Evolutionary conservation across 2,888 invertebrate species (phyloP).

Genomic region (Serripes groenlandicus): DNA sequence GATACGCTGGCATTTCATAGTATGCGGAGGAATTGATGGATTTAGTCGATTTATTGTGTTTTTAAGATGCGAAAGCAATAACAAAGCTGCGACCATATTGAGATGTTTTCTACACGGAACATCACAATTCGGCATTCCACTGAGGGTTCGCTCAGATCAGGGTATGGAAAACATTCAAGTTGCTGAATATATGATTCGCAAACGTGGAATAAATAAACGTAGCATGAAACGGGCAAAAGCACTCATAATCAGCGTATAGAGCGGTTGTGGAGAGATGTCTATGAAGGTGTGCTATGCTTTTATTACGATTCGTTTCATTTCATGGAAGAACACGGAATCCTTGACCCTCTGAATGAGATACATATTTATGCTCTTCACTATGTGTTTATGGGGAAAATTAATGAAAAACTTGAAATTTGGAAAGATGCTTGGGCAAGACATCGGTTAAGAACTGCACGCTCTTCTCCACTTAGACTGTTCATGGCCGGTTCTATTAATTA

Average conservation of each 20-base stretch:
- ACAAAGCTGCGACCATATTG: conserved; percentile 45
- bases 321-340: conserved; percentile 39
- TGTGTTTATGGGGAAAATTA: conserved; percentile 31
- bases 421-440: conserved; percentile 37
- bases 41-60: conserved; percentile 45
- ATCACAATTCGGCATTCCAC: conserved; percentile 18
- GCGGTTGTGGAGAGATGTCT: conserved; percentile 52
- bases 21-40: conserved; percentile 52
- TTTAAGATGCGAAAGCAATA: conserved; percentile 47
- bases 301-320: conserved; percentile 50
- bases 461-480: conserved; percentile 28
- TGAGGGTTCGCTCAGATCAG: conserved; percentile 41
- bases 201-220: conserved; percentile 29
- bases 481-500: too few species aligned
- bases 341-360: conserved; percentile 30
- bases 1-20: conserved; percentile 61
- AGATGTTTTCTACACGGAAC: conserved; percentile 35
- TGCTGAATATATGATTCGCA: conserved; percentile 44
- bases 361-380: conserved; percentile 44
- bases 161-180: conserved; percentile 43
- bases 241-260: conserved; percentile 32
- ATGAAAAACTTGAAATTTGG: conserved; percentile 42
- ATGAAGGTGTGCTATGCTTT: conserved; percentile 46
- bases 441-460: conserved; percentile 36
- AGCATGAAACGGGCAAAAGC: conserved; percentile 49